Conservation (phyloP, 2,888 invertebrate genomes). For the Serripes groenlandicus region DNA sequence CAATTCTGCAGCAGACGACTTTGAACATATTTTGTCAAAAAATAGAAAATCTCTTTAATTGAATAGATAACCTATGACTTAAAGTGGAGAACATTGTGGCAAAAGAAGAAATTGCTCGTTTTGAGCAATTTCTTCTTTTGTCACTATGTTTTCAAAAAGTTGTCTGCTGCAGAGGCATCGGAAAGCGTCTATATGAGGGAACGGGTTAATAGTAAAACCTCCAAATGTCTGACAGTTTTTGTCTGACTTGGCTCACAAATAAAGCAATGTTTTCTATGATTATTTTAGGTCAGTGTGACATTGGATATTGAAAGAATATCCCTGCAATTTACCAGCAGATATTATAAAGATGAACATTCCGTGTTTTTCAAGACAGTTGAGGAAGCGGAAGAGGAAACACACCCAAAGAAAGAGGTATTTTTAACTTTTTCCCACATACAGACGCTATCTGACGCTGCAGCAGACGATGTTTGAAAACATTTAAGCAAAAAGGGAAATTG, state of each 20-base stretch:
- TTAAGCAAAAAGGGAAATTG: too few relatives aligned
- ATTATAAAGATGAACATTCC: conserved; percentile 24
- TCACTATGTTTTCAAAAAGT: not conserved
- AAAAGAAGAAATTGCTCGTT: not conserved
- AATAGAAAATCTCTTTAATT: too few relatives aligned
- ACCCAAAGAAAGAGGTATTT: conserved; percentile 53
- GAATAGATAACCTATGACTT: not conserved
- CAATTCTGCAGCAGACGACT: too few relatives aligned
- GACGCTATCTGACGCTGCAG: too few relatives aligned
- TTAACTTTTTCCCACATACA: not conserved
- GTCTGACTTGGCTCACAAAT: not conserved
- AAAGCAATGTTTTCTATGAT: not conserved
- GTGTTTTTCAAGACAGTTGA: conserved; percentile 38
- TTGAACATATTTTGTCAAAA: too few relatives aligned
- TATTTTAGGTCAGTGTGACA: conserved; percentile 49
- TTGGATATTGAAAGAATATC: conserved; percentile 59
- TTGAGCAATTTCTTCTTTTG: not conserved
- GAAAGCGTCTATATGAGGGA: too few relatives aligned
- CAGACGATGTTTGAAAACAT: too few relatives aligned
- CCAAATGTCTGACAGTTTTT: too few relatives aligned
- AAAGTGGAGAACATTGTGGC: not conserved
- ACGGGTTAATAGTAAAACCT: too few relatives aligned
- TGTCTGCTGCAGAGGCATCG: too few relatives aligned
- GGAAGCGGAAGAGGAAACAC: conserved; percentile 40
- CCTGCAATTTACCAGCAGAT: conserved; percentile 58